Base-by-base conservation (phyloP, 1,140 invertebrate genomes). In the Colletes latitarsis region DNA sequence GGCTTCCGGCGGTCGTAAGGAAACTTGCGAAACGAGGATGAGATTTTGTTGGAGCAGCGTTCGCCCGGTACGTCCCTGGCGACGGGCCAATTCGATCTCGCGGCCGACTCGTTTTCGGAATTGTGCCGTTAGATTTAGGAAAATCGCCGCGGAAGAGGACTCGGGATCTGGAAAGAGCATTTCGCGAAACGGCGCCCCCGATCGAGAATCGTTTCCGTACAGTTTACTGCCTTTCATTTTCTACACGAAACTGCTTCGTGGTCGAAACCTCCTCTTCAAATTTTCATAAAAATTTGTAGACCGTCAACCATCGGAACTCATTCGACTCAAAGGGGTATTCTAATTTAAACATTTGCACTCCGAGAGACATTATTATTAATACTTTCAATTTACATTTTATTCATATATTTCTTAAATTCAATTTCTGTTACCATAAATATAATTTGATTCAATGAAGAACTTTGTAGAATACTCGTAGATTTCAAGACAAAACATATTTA, bases 51-150 rank as follows among this genome's bases (percentile, higher is more conserved):
- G 79, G 52, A 63, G 72, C 30, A 2, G 30, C 30, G 30, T 2
- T 30, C 30, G 30, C 60, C 70, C 53, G 77, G 30, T 55, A 6
- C 14, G 77, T 77, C 52, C 52, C 60, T 82, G 84, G 84, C 84
- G 68, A 74, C 64, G 30, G 53, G 80, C 84, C 84, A 86, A 86
- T 75, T 86, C 84, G 79, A 86, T 86, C 84, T 86, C 84, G 77
- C 79, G 74, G 71, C 66, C 60, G 66, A 64, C 83, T 84, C 82
- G 78, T 84, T 83, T 66, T 64, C 58, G 70, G 70, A 69, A 83
- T 63, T 79, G 69, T 66, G 52, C 41, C 66, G 60, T 84, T 84
- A 83, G 70, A 58, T 72, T 52, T 57, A 55, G 64, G 43, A 49
- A 83, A 46, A 67, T 49, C 10, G 49, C 19, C 8, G 15, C 60